These are phyloP conservation scores for Rhamphomyia laevipes DNA, from an alignment of 2,888 invertebrate species.

Conservation along the genomic window DNA sequence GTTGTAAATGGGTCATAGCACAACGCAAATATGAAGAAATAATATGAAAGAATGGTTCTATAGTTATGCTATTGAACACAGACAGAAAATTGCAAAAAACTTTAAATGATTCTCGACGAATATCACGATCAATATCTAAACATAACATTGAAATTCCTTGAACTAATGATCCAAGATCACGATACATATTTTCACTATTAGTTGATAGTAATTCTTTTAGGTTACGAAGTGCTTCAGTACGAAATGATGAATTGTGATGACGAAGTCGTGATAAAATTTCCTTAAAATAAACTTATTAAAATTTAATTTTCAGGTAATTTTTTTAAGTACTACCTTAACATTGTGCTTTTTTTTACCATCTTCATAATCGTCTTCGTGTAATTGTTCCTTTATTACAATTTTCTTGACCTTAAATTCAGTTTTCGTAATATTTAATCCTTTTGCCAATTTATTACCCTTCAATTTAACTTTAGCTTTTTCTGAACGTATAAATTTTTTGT, in stretches of 20 bases:
- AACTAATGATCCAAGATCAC: slow-evolving; percentile 54
- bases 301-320: too few species aligned
- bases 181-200: slow-evolving; percentile 35
- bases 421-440: slow-evolving; percentile 81
- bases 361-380: slow-evolving; percentile 50
- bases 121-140: slow-evolving; percentile 55
- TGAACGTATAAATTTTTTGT: slow-evolving; percentile 64
- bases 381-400: slow-evolving; percentile 69
- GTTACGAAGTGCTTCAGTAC: slow-evolving; percentile 27
- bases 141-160: slow-evolving; percentile 56
- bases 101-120: slow-evolving; percentile 40
- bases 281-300: slow-evolving; percentile 13
- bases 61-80: slow-evolving; percentile 17
- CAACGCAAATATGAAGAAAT: slow-evolving; percentile 71
- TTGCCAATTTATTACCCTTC: slow-evolving; percentile 70
- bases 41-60: slow-evolving; percentile 59
- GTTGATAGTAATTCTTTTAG: slow-evolving; percentile 34
- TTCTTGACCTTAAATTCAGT: slow-evolving; percentile 81
- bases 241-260: slow-evolving; percentile 37
- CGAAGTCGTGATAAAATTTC: slow-evolving; percentile 39
- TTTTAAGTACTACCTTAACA: slow-evolving; percentile 30
- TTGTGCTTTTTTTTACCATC: slow-evolving; percentile 64
- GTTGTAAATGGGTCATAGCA: slow-evolving; percentile 82
- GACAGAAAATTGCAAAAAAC: slow-evolving; percentile 34
- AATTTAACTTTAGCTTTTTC: slow-evolving; percentile 86